Evolutionary conservation across 1,140 invertebrate species (phyloP).

Genomic region (Eriosoma lanigerum): DNA sequence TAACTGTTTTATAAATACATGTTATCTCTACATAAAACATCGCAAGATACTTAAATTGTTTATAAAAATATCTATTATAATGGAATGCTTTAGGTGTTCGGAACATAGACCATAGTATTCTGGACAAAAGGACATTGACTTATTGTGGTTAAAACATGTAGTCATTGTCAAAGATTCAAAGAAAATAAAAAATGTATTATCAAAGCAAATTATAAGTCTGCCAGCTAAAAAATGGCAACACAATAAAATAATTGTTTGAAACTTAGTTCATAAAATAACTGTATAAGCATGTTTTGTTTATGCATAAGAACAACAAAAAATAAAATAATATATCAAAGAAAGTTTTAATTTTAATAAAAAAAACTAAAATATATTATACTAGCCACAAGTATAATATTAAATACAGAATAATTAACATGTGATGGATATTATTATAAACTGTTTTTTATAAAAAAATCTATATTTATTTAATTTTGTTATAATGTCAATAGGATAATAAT

Average conservation of each 20-base stretch:
- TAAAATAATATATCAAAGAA: neutral
- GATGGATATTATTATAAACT: too few species aligned
- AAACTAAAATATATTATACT: neutral
- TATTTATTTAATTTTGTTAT: too few species aligned
- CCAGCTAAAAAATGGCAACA: conserved; percentile 5
- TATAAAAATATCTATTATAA: conserved; percentile 4
- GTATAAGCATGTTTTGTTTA: neutral
- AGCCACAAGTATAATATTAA: too few species aligned
- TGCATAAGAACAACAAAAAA: neutral
- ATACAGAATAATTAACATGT: too few species aligned
- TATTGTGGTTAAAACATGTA: conserved; percentile 27
- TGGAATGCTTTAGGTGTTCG: neutral
- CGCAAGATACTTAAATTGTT: neutral
- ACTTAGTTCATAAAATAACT: neutral
- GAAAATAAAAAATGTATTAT: conserved; percentile 13
- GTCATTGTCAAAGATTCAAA: conserved; percentile 38
- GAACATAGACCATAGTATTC: conserved; percentile 14
- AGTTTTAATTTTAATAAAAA: neutral
- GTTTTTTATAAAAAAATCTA: too few species aligned
- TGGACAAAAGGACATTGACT: conserved; percentile 38
- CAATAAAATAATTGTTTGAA: neutral
- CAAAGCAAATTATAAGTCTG: neutral
- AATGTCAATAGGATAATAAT: too few species aligned
- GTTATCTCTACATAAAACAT: conserved; percentile 7
- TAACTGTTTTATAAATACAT: neutral